Evolutionary conservation across 2,888 invertebrate species (phyloP).

Genomic region (Hololepta plana): DNA sequence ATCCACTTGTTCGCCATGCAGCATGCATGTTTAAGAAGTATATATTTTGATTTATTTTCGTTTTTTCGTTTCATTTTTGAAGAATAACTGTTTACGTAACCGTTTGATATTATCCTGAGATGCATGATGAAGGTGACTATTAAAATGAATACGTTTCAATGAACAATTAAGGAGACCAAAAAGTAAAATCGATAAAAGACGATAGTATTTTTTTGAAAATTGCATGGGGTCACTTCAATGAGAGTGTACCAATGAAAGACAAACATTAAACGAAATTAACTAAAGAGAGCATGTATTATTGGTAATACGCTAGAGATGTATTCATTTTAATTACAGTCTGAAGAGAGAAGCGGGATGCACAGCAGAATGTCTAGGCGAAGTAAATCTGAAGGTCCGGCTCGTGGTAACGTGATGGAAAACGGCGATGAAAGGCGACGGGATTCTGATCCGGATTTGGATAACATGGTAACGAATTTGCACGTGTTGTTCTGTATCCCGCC

Average conservation of each 20-base stretch:
- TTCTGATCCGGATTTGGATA: conserved; percentile 26
- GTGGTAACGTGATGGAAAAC: conserved; percentile 19
- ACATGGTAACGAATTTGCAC: too few relatives aligned
- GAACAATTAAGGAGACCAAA: conserved; percentile 11
- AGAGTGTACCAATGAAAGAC: conserved; percentile 3
- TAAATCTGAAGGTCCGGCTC: conserved; percentile 58
- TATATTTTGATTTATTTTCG: too few relatives aligned
- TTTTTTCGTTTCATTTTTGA: too few relatives aligned
- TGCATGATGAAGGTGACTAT: conserved; percentile 17
- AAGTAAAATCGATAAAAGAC: too few relatives aligned
- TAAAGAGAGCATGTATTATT: conserved; percentile 4
- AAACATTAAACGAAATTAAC: conserved; percentile 1
- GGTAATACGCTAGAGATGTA: conserved; percentile 24
- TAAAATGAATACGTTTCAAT: conserved; percentile 27
- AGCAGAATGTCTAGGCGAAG: conserved; percentile 52
- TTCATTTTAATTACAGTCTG: conserved; percentile 40
- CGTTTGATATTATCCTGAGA: too few relatives aligned
- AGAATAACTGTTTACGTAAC: too few relatives aligned
- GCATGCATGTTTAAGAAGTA: too few relatives aligned
- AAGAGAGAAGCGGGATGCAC: conserved; percentile 39
- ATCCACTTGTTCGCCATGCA: too few relatives aligned
- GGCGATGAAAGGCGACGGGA: conserved; percentile 26
- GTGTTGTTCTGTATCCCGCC: too few relatives aligned
- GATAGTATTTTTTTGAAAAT: not conserved
- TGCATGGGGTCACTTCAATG: conserved; percentile 7